Conservation (phyloP, 2,888 invertebrate genomes). For the Yponomeuta sedellus region DNA sequence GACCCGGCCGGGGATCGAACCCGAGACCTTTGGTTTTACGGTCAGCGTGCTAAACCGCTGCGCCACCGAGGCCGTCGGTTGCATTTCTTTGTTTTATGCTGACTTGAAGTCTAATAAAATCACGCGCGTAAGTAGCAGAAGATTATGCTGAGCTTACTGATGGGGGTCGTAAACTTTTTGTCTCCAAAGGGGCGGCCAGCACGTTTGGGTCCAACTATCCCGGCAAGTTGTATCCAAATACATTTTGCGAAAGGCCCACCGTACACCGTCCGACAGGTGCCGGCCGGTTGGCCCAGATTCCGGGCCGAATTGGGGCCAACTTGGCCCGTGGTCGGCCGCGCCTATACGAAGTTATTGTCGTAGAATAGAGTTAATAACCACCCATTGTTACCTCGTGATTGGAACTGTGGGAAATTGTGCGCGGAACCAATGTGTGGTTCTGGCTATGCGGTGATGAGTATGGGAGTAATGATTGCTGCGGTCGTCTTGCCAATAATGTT, state of each 20-base stretch:
- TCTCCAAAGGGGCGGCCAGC: no score
- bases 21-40: no score
- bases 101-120: no score
- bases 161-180: no score
- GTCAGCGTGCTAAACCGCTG: no score
- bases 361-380: background rate
- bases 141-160: no score
- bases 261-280: conserved; percentile 1
- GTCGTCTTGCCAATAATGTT: no score
- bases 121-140: no score
- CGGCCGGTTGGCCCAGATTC: conserved; percentile 5
- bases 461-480: no score
- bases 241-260: background rate
- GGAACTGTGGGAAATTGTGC: background rate
- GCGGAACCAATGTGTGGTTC: background rate
- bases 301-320: conserved; percentile 8
- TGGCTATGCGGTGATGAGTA: background rate
- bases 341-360: background rate
- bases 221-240: background rate
- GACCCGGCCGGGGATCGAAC: no score
- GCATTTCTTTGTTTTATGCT: no score
- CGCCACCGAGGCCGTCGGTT: no score
- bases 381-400: background rate
- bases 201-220: background rate
- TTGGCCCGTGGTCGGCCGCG: conserved; percentile 8